phyloP scores from a whole-genome alignment of 2,113 vertebrate species.

The Platysternon megacephalum region DNA sequence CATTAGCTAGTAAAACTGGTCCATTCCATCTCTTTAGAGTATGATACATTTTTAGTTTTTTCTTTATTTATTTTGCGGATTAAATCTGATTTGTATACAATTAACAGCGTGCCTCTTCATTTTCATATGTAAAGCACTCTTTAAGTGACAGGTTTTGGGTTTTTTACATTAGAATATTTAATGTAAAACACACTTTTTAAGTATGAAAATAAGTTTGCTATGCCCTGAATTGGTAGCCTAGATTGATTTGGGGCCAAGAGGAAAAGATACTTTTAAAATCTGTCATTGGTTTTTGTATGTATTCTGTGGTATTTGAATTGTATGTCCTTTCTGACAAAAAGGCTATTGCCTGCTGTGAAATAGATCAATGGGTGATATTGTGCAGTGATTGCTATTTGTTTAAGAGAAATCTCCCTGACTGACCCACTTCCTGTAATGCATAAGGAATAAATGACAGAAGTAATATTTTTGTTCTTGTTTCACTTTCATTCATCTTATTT shows the following conservation, averaged over 20 bases:
- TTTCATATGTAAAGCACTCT: not conserved
- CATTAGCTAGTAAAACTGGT: rapidly evolving
- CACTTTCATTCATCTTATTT: conserved; percentile 86
- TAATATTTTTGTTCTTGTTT: conserved; percentile 84
- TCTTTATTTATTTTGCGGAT: not conserved
- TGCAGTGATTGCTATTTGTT: conserved; percentile 80
- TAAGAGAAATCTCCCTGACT: conserved; percentile 77
- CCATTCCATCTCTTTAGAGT: not conserved
- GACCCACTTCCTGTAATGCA: conserved; percentile 80
- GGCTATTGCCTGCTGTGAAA: conserved; percentile 53
- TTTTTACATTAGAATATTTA: not conserved
- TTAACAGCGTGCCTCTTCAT: not conserved
- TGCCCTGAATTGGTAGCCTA: not conserved
- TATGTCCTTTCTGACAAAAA: conserved; percentile 52
- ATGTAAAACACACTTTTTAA: rapidly evolving
- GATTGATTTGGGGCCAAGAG: not conserved
- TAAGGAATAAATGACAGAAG: conserved; percentile 78
- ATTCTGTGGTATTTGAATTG: conserved; percentile 59
- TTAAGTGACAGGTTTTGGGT: not conserved
- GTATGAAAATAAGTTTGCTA: not conserved
- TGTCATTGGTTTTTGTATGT: not conserved
- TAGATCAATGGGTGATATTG: conserved; percentile 73
- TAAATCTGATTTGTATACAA: not conserved
- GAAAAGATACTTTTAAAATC: conserved; percentile 22
- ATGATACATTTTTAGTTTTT: not conserved